phyloP scores from a whole-genome alignment of 2,888 invertebrate genomes.

The Agrochola lota region DNA sequence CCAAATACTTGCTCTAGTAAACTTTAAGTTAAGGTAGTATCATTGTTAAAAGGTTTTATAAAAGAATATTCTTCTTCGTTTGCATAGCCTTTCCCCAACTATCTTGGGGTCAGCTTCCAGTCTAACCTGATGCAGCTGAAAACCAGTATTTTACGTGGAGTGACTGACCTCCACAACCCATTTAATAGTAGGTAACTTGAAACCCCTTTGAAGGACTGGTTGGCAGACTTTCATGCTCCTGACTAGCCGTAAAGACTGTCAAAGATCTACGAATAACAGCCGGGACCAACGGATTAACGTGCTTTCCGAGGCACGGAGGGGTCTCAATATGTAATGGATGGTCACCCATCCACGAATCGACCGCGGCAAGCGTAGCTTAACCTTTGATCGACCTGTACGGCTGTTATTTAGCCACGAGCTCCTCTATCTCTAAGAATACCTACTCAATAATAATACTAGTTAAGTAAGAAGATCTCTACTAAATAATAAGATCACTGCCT shows the following conservation, averaged over 20 bases:
- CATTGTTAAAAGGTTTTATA: too few relatives aligned
- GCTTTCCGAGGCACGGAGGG: background rate
- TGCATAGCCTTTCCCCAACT: background rate
- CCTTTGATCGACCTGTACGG: too few relatives aligned
- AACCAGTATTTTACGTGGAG: background rate
- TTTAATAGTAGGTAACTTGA: background rate
- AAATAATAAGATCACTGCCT: background rate
- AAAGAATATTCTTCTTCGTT: too few relatives aligned
- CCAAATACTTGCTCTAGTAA: too few relatives aligned
- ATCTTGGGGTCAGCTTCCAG: background rate
- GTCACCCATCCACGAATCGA: background rate
- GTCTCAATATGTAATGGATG: background rate
- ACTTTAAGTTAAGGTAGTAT: too few relatives aligned
- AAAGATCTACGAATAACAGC: background rate
- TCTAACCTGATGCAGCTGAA: background rate
- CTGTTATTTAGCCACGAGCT: background rate
- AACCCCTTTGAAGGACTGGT: background rate
- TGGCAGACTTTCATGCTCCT: background rate
- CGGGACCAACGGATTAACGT: background rate
- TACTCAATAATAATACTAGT: background rate
- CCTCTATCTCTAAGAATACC: too few relatives aligned
- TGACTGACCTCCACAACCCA: background rate
- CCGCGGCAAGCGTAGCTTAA: too few relatives aligned
- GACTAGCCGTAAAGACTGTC: background rate
- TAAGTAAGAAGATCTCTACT: background rate